Conservation (phyloP, 2,888 invertebrate genomes). For the Torymus texanus region DNA sequence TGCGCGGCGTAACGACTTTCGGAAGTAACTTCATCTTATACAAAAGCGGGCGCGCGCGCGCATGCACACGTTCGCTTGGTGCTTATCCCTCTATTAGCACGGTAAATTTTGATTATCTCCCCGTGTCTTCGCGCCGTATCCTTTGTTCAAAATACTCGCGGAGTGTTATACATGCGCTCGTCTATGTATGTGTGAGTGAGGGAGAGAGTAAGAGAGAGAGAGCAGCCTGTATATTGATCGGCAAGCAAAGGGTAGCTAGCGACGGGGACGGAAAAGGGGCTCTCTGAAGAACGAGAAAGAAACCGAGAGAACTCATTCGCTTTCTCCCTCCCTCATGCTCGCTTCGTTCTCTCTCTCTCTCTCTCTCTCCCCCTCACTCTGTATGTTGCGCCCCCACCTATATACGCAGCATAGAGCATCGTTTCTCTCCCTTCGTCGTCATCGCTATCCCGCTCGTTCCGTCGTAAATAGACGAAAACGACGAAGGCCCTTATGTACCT, state of each 20-base stretch:
- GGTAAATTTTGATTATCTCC: background rate
- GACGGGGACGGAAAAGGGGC: conserved; percentile 1
- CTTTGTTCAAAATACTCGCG: too few species aligned
- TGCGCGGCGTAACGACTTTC: too few species aligned
- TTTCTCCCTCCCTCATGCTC: background rate
- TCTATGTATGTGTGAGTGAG: too few species aligned
- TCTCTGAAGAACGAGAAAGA: conserved; percentile 48
- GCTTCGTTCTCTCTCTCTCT: background rate
- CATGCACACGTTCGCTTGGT: too few species aligned
- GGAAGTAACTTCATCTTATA: too few species aligned
- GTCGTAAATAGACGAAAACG: background rate
- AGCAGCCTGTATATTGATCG: conserved; percentile 33
- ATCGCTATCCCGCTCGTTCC: background rate
- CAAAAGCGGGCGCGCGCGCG: too few species aligned
- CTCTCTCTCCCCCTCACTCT: background rate
- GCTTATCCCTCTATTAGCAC: background rate
- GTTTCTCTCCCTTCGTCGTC: background rate
- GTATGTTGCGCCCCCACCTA: background rate
- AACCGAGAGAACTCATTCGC: conserved; percentile 13
- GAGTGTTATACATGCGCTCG: background rate
- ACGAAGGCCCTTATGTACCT: background rate
- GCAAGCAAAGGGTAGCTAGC: conserved; percentile 31
- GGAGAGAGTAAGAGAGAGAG: background rate
- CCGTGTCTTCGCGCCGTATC: background rate
- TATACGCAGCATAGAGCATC: too few species aligned